Evolutionary conservation across 2,888 invertebrate genomes (phyloP).

Genomic region (Lasioglossum malachurum): DNA sequence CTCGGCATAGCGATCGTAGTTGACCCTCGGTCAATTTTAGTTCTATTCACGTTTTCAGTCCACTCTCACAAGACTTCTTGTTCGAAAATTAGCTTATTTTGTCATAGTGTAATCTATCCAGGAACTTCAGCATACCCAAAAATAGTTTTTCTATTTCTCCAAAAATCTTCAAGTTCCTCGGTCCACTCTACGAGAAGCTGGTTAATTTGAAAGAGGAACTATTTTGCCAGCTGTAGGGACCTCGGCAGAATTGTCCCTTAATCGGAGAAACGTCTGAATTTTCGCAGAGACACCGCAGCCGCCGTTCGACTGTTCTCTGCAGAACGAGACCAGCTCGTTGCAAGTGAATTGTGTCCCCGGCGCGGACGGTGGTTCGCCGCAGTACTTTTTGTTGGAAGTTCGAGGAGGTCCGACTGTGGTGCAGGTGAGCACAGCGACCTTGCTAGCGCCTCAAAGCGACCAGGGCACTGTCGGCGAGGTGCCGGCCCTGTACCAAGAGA

Average conservation of each 20-base stretch:
- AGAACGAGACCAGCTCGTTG: conserved; percentile 88
- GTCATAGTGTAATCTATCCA: too few relatives aligned
- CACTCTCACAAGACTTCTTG: too few relatives aligned
- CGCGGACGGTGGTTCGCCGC: conserved; percentile 92
- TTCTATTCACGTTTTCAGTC: too few relatives aligned
- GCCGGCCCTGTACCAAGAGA: conserved; percentile 81
- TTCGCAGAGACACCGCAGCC: conserved; percentile 91
- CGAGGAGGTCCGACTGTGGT: conserved; percentile 79
- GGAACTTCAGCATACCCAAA: too few relatives aligned
- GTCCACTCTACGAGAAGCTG: too few relatives aligned
- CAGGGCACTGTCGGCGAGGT: conserved; percentile 72
- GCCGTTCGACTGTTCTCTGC: conserved; percentile 90
- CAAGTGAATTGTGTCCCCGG: conserved; percentile 92
- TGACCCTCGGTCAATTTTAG: not conserved
- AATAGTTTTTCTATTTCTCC: too few relatives aligned
- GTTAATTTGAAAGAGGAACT: too few relatives aligned
- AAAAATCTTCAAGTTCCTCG: too few relatives aligned
- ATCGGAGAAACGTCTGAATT: conserved; percentile 59
- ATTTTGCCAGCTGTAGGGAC: too few relatives aligned
- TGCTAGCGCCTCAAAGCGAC: conserved; percentile 83
- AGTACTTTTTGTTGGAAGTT: conserved; percentile 93
- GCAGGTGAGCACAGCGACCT: conserved; percentile 77
- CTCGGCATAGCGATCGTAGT: not conserved
- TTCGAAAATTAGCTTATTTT: too few relatives aligned
- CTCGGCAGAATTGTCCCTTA: not conserved